phyloP scores from a whole-genome alignment of 2,113 vertebrate species.

The Anthoscopus minutus region DNA sequence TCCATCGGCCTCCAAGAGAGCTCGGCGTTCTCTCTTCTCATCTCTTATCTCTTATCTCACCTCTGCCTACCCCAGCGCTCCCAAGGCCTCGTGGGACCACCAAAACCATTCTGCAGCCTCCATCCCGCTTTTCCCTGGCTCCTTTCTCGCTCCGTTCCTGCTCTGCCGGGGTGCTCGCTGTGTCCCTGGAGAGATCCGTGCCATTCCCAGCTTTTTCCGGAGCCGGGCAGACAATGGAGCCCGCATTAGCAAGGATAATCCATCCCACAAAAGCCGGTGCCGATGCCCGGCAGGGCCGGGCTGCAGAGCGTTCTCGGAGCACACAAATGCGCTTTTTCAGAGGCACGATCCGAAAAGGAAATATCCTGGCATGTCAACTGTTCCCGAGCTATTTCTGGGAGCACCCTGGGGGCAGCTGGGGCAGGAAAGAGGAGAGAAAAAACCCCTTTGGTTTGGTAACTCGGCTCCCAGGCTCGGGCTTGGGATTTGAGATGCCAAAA shows the following conservation, averaged over 20 bases:
- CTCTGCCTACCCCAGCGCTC: background rate
- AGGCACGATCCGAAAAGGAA: background rate
- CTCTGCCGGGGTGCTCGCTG: rapidly evolving
- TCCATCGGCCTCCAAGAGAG: background rate
- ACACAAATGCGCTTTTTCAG: background rate
- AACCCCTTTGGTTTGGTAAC: background rate
- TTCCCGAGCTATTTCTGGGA: background rate
- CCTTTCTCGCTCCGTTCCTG: background rate
- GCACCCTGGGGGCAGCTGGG: background rate
- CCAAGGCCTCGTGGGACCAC: background rate
- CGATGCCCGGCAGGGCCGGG: background rate
- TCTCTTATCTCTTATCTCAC: background rate
- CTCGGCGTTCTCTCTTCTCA: background rate
- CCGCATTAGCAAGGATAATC: background rate
- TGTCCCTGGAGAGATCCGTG: background rate
- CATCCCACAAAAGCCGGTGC: background rate
- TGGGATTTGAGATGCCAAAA: background rate
- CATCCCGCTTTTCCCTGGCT: background rate
- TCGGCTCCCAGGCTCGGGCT: background rate
- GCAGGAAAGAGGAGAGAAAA: background rate
- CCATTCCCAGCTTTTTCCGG: rapidly evolving
- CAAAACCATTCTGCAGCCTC: background rate
- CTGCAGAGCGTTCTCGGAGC: background rate
- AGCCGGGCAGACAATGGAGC: background rate
- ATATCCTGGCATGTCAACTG: background rate